Conservation (phyloP, 2,797 vertebrate species). For the Hipposideros larvatus region DNA sequence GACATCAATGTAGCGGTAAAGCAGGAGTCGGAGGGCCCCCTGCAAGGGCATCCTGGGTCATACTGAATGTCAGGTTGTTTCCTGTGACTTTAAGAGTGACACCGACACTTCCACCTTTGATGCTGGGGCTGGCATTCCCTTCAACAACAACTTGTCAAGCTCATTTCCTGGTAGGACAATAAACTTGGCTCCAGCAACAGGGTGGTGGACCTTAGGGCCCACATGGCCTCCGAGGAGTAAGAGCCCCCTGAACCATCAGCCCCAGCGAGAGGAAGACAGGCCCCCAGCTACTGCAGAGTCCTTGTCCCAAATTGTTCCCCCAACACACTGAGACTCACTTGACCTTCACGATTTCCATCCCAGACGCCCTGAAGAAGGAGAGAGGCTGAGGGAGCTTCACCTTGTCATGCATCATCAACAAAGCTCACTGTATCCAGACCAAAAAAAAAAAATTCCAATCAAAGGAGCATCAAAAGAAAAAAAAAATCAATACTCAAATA, state of each 20-base stretch:
- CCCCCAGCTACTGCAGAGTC: no score
- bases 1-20: no score
- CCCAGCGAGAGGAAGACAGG: no score
- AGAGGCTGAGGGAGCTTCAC: no score
- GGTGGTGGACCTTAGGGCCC: neutral
- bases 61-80: neutral
- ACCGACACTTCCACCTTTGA: neutral
- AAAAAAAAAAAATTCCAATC: constrained; percentile 30
- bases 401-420: no score
- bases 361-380: no score
- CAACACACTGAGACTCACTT: no score
- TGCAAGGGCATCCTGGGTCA: neutral
- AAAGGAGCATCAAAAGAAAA: neutral
- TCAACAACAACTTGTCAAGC: neutral
- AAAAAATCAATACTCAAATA: neutral
- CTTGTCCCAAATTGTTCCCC: no score
- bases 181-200: neutral
- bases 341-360: no score
- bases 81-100: neutral
- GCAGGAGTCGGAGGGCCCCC: neutral
- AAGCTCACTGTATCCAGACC: no score
- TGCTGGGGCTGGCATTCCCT: neutral
- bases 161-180: neutral
- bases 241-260: neutral
- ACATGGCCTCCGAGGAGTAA: neutral